Evolutionary conservation across 2,888 invertebrate genomes (phyloP), one percentile per base, ranked within the genome.

Genomic region (Erynnis tages): DNA sequence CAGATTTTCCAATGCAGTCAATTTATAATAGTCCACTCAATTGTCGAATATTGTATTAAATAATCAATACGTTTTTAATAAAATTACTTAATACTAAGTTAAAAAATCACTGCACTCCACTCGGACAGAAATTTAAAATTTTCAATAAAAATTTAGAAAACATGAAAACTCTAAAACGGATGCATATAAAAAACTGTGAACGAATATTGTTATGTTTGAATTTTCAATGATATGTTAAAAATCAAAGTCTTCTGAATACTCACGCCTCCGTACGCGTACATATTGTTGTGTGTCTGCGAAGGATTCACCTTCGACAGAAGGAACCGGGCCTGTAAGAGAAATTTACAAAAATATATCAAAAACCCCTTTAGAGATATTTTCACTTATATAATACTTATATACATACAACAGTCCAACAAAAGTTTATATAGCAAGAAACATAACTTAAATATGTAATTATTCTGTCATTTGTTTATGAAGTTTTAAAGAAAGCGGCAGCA

Each of bases 251-350:
- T 19, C 53, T 52, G 32, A 55, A 56, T 40, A 93, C 95, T 94
- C 86, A 95, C 96, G 92, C 96, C 96, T 70, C 96, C 96, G 82
- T 97, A 98, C 32, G 96, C 95, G 83, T 97, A 98, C 96, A 97
- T 97, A 82, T 98, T 99, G 91, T 99, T 99, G 88, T 99, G 99
- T 11, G 99, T 99, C 82, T 98, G 97, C 68, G 99, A 99, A n/a
- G 99, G 99, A 86, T 99, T 99, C 54, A 99, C 99, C 92, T 99
- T 99, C 13, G 98, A 98, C 49, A 99, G 88, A 64, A 99, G 91
- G 90, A 99, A 99, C 62, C 99, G 93, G 8, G 99, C 98, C 93
- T 94, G 87, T 10, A 79, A 46, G 56, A 17, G 8, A 34, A n/a
- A n/a, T n/a, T n/a, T n/a, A n/a, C n/a, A n/a, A 32, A 30, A 21